These are phyloP conservation scores for Glyptemys insculpta DNA, from an alignment of 2,797 vertebrate species.

Conservation along the genomic window DNA sequence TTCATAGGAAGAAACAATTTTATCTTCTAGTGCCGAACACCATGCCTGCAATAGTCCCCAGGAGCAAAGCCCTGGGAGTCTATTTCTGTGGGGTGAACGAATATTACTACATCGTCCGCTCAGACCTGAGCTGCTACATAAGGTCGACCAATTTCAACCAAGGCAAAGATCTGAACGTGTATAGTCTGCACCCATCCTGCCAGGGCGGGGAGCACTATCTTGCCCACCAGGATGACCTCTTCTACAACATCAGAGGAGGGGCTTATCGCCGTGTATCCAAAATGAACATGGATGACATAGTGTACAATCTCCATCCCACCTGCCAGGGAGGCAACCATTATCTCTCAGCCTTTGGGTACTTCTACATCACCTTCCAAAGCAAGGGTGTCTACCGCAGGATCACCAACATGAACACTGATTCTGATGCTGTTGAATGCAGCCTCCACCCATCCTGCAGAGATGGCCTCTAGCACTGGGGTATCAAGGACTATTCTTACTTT, in stretches of 20 bases:
- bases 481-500: too few species aligned
- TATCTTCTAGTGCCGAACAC: background rate
- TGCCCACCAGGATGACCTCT: background rate
- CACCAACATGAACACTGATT: background rate
- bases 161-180: background rate
- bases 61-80: background rate
- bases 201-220: constrained; percentile 31
- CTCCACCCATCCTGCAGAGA: too few species aligned
- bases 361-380: constrained; percentile 28
- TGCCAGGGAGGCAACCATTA: constrained; percentile 36
- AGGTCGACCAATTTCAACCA: background rate
- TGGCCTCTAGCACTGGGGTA: too few species aligned
- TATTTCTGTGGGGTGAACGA: constrained; percentile 28
- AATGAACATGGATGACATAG: background rate
- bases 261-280: background rate
- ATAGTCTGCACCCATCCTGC: constrained; percentile 15
- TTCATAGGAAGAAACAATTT: background rate
- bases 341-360: background rate
- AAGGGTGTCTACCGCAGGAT: background rate
- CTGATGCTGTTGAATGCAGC: background rate
- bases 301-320: background rate
- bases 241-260: constrained; percentile 34
- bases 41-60: constrained; percentile 22
- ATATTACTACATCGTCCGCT: constrained; percentile 32
- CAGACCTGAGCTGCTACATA: constrained; percentile 41